A percentile compares a stretch with the other conserved stretches of the same genome.
Conservation (phyloP, 2,113 vertebrate genomes). For the Odobenus rosmarus region DNA sequence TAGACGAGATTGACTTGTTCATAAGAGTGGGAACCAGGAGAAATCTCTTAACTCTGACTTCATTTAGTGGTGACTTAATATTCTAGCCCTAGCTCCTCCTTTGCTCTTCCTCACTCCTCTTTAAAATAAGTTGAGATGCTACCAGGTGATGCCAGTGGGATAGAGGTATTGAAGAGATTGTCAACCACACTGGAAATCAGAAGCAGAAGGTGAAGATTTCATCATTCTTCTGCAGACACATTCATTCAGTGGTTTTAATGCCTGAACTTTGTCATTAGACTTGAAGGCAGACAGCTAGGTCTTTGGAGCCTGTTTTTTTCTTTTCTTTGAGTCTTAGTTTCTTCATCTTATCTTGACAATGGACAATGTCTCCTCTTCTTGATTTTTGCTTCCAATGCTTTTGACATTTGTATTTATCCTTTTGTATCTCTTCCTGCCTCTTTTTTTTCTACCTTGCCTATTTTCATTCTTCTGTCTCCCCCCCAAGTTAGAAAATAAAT, state of each 20-base stretch:
- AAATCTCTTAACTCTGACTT: neutral
- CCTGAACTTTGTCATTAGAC: neutral
- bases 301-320: neutral
- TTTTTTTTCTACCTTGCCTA: neutral
- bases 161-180: neutral
- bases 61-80: neutral
- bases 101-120: neutral
- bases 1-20: neutral
- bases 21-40: neutral
- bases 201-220: neutral
- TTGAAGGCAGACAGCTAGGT: neutral
- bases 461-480: neutral
- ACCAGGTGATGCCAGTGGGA: neutral
- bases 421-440: neutral
- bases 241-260: neutral
- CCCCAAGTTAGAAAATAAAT: neutral
- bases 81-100: neutral
- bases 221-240: rapidly evolving
- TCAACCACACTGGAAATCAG: neutral
- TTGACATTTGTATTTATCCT: neutral
- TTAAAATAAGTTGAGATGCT: neutral
- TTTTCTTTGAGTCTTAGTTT: neutral
- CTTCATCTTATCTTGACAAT: neutral
- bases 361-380: neutral
- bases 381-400: neutral